phyloP scores from a whole-genome alignment of 2,797 vertebrate species.

The Malurus leucopterus region DNA sequence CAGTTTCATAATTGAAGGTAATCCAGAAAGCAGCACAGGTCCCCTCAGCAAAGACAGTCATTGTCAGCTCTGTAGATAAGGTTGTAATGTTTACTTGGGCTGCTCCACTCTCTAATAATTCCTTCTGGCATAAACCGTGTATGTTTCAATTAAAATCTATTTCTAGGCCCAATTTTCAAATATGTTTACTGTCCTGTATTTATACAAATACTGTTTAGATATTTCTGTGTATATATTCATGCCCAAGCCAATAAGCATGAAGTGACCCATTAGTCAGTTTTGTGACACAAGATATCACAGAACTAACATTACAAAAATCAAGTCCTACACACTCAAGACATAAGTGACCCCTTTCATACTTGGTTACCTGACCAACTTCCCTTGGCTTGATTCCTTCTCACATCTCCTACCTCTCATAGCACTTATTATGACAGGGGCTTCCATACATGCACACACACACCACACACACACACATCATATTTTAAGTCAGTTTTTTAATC shows the following conservation, averaged over 20 bases:
- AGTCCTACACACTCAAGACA: neutral
- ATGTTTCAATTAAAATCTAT: neutral
- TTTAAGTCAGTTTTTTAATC: neutral
- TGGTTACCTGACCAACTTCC: neutral
- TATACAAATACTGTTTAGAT: neutral
- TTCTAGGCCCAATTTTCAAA: neutral
- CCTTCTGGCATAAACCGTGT: neutral
- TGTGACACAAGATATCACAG: neutral
- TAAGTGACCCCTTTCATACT: neutral
- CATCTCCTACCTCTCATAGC: neutral
- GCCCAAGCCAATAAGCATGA: neutral
- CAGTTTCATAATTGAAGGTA: neutral
- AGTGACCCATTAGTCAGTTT: neutral
- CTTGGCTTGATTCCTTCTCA: neutral
- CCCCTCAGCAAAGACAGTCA: neutral
- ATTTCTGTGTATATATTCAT: neutral
- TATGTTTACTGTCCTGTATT: neutral
- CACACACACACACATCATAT: neutral
- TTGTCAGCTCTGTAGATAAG: neutral
- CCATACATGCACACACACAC: neutral
- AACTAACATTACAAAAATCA: neutral
- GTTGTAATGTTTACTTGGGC: neutral
- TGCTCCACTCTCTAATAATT: neutral
- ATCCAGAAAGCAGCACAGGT: neutral
- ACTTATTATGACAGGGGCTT: neutral